These are phyloP conservation scores for Phaonia tiefii DNA, from an alignment of 2,888 invertebrate genomes.

Conservation along the genomic window DNA sequence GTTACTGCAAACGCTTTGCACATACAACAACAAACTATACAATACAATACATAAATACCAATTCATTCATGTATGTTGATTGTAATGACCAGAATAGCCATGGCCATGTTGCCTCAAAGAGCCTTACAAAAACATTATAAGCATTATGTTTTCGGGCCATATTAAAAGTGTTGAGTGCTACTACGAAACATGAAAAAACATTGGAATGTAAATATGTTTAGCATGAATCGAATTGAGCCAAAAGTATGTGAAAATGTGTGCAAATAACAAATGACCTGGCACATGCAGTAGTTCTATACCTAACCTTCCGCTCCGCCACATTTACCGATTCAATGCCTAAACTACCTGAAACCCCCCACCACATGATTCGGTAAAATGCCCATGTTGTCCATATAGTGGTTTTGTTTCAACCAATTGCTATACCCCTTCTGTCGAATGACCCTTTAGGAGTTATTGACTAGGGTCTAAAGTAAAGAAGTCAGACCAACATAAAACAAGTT, in stretches of 20 bases:
- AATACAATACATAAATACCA: constrained; percentile 14
- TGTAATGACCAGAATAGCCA: background rate
- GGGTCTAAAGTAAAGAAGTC: background rate
- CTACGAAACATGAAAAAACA: too few species aligned
- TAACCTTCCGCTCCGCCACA: too few species aligned
- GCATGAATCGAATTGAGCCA: too few species aligned
- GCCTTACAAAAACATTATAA: background rate
- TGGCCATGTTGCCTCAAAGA: background rate
- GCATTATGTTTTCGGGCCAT: constrained; percentile 12
- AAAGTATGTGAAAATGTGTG: too few species aligned
- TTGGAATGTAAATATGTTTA: too few species aligned
- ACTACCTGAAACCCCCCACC: too few species aligned
- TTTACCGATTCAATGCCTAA: too few species aligned
- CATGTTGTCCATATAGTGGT: constrained; percentile 42
- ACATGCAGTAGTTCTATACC: too few species aligned
- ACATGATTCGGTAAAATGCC: too few species aligned
- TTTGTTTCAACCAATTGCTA: constrained; percentile 53
- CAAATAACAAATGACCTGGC: too few species aligned
- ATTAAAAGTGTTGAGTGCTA: too few species aligned
- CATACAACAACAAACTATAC: background rate
- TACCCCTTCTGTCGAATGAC: background rate
- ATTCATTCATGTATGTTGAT: constrained; percentile 5
- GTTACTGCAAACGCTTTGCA: background rate
- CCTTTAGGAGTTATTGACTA: background rate
- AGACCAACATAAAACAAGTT: background rate